Percentiles rank a stretch among this genome's conserved stretches.
Evolutionary conservation across 2,113 vertebrate genomes (phyloP).

Genomic region (Bungarus multicinctus): DNA sequence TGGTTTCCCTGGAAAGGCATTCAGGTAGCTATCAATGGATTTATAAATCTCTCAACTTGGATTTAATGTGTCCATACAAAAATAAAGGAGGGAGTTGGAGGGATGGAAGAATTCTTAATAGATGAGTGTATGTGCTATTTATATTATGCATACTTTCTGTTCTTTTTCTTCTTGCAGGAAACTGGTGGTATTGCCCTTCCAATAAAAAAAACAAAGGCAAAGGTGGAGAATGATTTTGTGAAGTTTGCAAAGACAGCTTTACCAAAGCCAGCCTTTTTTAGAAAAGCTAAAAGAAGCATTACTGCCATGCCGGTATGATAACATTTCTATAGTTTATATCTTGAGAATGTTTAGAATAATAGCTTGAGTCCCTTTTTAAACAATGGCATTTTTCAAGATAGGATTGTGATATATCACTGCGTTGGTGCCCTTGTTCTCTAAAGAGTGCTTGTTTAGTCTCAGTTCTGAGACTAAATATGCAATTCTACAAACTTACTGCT

Average conservation of each 20-base stretch:
- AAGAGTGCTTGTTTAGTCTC: not conserved
- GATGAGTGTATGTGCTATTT: not conserved
- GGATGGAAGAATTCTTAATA: not conserved
- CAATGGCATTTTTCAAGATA: not conserved
- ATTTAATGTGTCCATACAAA: not conserved
- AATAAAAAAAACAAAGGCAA: slow-evolving; percentile 57
- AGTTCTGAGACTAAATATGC: not conserved
- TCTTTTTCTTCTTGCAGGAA: slow-evolving; percentile 47
- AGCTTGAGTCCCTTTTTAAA: not conserved
- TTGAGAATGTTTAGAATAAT: not conserved
- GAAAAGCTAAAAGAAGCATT: slow-evolving; percentile 63
- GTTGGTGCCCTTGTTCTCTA: not conserved
- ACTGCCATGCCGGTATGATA: slow-evolving; percentile 50
- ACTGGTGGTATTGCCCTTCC: not conserved
- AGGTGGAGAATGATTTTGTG: slow-evolving; percentile 68
- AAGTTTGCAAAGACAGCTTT: slow-evolving; percentile 69
- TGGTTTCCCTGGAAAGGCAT: not conserved
- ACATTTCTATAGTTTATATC: not conserved
- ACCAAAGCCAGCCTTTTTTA: slow-evolving; percentile 81
- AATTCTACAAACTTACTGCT: not conserved
- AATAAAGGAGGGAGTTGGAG: not conserved
- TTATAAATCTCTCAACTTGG: not conserved
- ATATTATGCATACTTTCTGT: not conserved
- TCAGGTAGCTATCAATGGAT: not conserved
- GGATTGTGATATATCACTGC: not conserved